Percentiles rank a stretch among this genome's conserved stretches.
Evolutionary conservation across 1,140 invertebrate genomes (phyloP).

Genomic region (Spodoptera litura): DNA sequence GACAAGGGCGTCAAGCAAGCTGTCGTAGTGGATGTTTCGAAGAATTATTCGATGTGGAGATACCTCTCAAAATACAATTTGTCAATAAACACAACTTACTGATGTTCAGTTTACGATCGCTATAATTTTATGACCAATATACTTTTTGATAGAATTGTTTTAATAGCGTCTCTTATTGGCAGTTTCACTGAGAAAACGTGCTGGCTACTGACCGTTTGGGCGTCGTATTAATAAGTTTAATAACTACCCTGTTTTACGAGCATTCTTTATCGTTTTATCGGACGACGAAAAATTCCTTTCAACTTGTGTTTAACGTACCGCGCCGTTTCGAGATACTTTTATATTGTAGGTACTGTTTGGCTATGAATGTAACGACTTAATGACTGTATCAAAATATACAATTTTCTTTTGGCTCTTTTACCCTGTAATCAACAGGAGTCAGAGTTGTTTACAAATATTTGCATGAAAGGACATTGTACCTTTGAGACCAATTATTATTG

Average conservation of each 20-base stretch:
- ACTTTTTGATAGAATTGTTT: slow-evolving; percentile 52
- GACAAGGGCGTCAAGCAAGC: no score
- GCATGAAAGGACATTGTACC: no score
- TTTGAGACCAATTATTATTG: no score
- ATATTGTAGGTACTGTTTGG: background rate
- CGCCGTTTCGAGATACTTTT: background rate
- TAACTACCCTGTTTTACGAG: slow-evolving; percentile 30
- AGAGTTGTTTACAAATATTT: no score
- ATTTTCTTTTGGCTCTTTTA: no score
- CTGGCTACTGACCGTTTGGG: background rate
- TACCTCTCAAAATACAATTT: slow-evolving; percentile 41
- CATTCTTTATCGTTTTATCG: slow-evolving; percentile 17
- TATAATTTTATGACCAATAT: slow-evolving; percentile 49
- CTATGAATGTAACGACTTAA: background rate
- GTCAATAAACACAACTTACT: slow-evolving; percentile 50
- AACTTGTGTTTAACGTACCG: slow-evolving; percentile 2
- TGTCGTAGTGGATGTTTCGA: no score
- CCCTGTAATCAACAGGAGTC: no score
- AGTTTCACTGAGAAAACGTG: slow-evolving; percentile 18
- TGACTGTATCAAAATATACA: no score
- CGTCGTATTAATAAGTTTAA: slow-evolving; percentile 24
- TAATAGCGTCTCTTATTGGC: slow-evolving; percentile 46
- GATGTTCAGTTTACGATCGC: slow-evolving; percentile 48
- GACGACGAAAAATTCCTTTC: slow-evolving; percentile 20
- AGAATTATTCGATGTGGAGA: slow-evolving; percentile 11